phyloP scores from a whole-genome alignment of 2,113 vertebrate genomes.

The Empidonax alnorum region DNA sequence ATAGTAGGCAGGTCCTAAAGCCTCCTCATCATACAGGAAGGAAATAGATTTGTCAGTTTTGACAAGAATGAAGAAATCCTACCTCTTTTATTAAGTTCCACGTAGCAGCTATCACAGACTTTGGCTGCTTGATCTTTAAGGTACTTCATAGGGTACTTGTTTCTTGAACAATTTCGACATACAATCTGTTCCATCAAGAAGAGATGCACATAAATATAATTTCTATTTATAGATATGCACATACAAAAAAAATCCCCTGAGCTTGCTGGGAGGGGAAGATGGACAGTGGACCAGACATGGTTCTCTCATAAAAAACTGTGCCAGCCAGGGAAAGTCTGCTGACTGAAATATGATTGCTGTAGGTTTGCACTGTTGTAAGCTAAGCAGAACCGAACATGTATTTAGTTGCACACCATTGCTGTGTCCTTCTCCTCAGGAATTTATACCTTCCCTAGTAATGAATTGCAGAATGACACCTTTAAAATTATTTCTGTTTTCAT shows the following conservation, averaged over 20 bases:
- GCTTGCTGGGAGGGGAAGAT: not conserved
- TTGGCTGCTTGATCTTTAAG: conserved; percentile 93
- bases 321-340: not conserved
- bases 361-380: not conserved
- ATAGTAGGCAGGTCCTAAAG: not conserved
- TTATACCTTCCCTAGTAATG: not conserved
- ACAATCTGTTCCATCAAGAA: conserved; percentile 82
- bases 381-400: not conserved
- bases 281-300: not conserved
- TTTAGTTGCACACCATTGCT: not conserved
- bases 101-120: conserved; percentile 95
- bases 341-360: not conserved
- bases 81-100: conserved; percentile 88
- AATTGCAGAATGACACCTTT: not conserved
- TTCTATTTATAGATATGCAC: not conserved
- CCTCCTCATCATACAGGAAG: not conserved
- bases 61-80: not conserved
- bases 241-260: not conserved
- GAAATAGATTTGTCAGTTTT: not conserved
- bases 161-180: conserved; percentile 93
- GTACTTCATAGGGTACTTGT: conserved; percentile 95
- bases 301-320: not conserved
- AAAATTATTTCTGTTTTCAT: not conserved
- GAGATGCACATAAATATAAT: not conserved
- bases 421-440: not conserved